A percentile compares a stretch with the other conserved stretches of the same genome.
phyloP scores from a whole-genome alignment of 2,797 vertebrate genomes.

The Acanthornis magna region DNA sequence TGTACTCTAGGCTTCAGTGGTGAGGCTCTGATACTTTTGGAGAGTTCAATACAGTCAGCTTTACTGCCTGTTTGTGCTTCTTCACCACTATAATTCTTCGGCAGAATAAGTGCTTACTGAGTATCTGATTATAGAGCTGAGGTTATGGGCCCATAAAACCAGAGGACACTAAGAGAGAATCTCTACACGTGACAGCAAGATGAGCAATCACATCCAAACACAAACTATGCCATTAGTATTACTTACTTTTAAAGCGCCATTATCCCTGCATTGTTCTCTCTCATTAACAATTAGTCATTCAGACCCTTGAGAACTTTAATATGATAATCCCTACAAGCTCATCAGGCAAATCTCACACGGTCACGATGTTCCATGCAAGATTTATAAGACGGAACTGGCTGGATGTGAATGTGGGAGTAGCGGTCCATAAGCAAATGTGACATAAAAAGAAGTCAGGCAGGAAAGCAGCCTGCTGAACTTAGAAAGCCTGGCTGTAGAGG shows the following conservation, averaged over 20 bases:
- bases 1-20: neutral
- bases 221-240: slow-evolving; percentile 43
- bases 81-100: neutral
- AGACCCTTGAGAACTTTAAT: slow-evolving; percentile 48
- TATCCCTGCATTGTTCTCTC: slow-evolving; percentile 27
- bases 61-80: slow-evolving; percentile 4
- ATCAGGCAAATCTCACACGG: slow-evolving; percentile 14
- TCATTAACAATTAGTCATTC: slow-evolving; percentile 44
- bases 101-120: neutral
- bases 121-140: neutral
- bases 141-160: slow-evolving; percentile 19
- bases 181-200: neutral
- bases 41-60: neutral
- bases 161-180: neutral
- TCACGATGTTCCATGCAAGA: neutral
- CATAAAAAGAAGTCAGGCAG: slow-evolving; percentile 26
- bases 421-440: slow-evolving; percentile 44
- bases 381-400: slow-evolving; percentile 21
- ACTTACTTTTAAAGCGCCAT: slow-evolving; percentile 29
- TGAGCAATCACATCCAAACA: neutral
- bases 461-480: slow-evolving; percentile 18
- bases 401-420: slow-evolving; percentile 46
- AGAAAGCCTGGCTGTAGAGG: neutral
- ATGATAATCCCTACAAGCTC: slow-evolving; percentile 27
- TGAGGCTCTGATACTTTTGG: neutral